Evolutionary conservation across 2,113 vertebrate genomes (phyloP), one percentile per base, ranked within the genome.

Genomic region (Hydrochoerus hydrochaeris): DNA sequence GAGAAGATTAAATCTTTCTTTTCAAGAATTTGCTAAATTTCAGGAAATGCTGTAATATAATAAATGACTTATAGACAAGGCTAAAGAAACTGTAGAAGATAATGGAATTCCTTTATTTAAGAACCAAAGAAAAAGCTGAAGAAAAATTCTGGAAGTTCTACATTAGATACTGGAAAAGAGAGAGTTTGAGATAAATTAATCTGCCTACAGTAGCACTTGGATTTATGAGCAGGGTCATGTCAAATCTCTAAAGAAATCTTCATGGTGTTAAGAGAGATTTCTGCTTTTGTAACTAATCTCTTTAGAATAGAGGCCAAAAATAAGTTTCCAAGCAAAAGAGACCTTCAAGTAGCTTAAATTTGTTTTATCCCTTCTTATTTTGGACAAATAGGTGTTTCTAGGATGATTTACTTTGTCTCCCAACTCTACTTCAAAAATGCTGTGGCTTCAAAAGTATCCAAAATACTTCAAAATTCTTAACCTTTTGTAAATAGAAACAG

Each of bases 21-120:
- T 41, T 98, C 97, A 97, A 82, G 71, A 97, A 98, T 98, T 98
- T 96, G 96, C 93, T 96, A 92, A 97, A 88, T 98, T 98, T 97
- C 52, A 92, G 97, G 90, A 28, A 98, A 84, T 84, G 78, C 94
- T 97, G 19, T 93, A 87, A 94, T 96, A 95, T 90, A 78, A 77
- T 83, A 93, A 96, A 94, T 96, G 0, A 93, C 94, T 97, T 95
- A 28, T 90, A 92, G 97, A 95, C 93, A 96, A 94, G 44, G 38
- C 91, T 63, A n/a, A 46, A 95, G 84, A 52, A 93, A 87, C 44
- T 92, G 0, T 49, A 13, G 75, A 93, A 92, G 93, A 97, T 63
- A 95, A 63, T 94, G 35, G 88, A 90, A 97, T 92, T 58, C 41
- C 58, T 96, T 94, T 97, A 46, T 95, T 88, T 62, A 85, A 49